Conservation (phyloP, 1,140 invertebrate species). For the Trachymyrmex cornetzi region DNA sequence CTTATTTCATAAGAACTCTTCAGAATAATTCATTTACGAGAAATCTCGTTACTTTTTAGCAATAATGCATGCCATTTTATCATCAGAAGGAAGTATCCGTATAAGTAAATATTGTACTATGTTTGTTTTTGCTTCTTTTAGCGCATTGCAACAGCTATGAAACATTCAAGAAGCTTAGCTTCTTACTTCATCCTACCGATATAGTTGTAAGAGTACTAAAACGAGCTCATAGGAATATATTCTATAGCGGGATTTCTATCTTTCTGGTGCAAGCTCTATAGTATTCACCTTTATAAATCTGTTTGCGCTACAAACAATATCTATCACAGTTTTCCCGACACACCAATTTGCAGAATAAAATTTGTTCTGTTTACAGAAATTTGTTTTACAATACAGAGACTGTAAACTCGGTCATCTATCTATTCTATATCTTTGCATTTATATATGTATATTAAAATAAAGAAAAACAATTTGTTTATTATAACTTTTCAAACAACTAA, state of each 20-base stretch:
- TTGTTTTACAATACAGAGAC: not conserved
- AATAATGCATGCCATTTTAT: slow-evolving; percentile 1
- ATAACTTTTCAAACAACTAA: not conserved
- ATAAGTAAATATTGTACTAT: not conserved
- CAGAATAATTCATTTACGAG: not conserved
- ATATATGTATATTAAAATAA: not conserved
- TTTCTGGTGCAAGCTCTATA: slow-evolving; percentile 1
- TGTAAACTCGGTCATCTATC: not conserved
- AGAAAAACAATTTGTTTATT: not conserved
- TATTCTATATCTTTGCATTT: not conserved
- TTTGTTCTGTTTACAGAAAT: not conserved
- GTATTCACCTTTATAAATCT: not conserved
- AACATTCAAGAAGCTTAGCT: slow-evolving; percentile 55
- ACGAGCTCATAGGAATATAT: slow-evolving; percentile 14
- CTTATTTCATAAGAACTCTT: not conserved
- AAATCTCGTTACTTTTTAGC: not conserved
- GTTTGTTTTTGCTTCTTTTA: slow-evolving; percentile 22
- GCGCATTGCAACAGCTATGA: slow-evolving; percentile 48
- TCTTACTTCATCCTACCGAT: slow-evolving; percentile 27
- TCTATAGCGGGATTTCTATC: slow-evolving; percentile 43
- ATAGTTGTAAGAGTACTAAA: slow-evolving; percentile 36
- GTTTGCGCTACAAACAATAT: slow-evolving; percentile 33
- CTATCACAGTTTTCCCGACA: not conserved
- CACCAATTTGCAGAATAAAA: slow-evolving; percentile 1
- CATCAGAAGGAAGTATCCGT: not conserved